A percentile compares a stretch with the other conserved stretches of the same genome.
phyloP scores from a whole-genome alignment of 2,113 vertebrate species.

The Agapornis roseicollis region DNA sequence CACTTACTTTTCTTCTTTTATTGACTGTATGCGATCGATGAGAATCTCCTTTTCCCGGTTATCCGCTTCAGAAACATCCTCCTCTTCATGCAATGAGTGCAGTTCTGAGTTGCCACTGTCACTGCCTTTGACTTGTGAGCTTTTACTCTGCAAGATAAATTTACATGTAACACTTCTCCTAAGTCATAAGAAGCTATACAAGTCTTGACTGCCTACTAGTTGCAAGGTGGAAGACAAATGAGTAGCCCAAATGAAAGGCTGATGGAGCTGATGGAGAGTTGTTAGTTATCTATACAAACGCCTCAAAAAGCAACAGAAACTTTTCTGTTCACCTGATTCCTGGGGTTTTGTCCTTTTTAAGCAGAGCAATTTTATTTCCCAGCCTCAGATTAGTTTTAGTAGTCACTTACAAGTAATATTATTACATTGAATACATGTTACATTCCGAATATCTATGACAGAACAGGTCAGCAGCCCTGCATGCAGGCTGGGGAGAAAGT shows the following conservation, averaged over 20 bases:
- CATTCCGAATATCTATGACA: not conserved
- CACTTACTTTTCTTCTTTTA: slow-evolving; percentile 95
- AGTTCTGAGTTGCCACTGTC: slow-evolving; percentile 65
- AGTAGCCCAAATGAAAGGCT: not conserved
- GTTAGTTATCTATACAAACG: not conserved
- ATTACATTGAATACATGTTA: not conserved
- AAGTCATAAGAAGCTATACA: not conserved
- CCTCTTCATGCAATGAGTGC: slow-evolving; percentile 79
- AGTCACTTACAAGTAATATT: not conserved
- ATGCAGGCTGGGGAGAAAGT: not conserved
- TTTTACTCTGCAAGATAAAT: slow-evolving; percentile 69
- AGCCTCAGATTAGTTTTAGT: slow-evolving; percentile 4
- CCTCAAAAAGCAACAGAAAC: not conserved
- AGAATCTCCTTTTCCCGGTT: slow-evolving; percentile 84
- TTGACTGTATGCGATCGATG: slow-evolving; percentile 89
- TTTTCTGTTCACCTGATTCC: not conserved
- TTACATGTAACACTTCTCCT: not conserved
- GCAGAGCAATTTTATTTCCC: not conserved
- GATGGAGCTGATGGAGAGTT: not conserved
- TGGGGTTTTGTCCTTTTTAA: not conserved
- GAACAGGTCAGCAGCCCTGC: not conserved
- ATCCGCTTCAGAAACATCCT: slow-evolving; percentile 80
- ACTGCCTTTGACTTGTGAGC: slow-evolving; percentile 31
- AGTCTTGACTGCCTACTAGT: not conserved
- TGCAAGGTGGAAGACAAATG: not conserved